Conservation (phyloP, 1,140 invertebrate genomes). For the Riptortus pedestris region DNA sequence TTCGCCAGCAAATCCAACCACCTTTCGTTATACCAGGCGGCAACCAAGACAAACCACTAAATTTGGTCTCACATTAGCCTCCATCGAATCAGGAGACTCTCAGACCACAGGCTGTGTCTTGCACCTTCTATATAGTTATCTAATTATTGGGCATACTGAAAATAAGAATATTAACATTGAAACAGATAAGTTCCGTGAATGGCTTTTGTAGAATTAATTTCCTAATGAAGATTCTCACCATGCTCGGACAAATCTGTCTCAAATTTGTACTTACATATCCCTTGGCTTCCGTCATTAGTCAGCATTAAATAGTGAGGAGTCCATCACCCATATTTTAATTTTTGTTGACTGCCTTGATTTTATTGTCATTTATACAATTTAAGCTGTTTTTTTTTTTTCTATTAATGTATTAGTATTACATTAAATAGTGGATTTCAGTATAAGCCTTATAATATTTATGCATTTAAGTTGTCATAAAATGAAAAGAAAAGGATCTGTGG, state of each 20-base stretch:
- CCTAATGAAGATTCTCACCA: not conserved
- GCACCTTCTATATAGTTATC: not conserved
- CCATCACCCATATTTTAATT: not conserved
- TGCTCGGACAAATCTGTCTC: not conserved
- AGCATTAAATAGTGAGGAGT: not conserved
- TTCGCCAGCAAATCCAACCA: slow-evolving; percentile 51
- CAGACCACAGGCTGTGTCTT: slow-evolving; percentile 1
- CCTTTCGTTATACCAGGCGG: slow-evolving; percentile 47
- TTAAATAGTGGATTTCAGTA: not conserved
- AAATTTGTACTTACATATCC: slow-evolving; percentile 5
- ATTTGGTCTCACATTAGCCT: slow-evolving; percentile 28
- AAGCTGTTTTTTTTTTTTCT: not conserved
- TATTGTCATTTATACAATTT: not conserved
- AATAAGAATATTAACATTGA: not conserved
- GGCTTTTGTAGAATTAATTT: not conserved
- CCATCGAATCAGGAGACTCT: not conserved
- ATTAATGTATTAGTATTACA: not conserved
- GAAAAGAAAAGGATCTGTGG: not conserved
- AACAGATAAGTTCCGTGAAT: not conserved
- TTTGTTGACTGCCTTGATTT: not conserved
- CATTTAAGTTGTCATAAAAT: not conserved
- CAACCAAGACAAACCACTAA: slow-evolving; percentile 30
- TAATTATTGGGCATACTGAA: not conserved
- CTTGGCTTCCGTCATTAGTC: slow-evolving; percentile 10
- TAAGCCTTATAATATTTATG: not conserved